Percentiles rank a stretch among this genome's conserved stretches.
Evolutionary conservation across 2,113 vertebrate genomes (phyloP).

Genomic region (Cyprinodon brontotheroides): DNA sequence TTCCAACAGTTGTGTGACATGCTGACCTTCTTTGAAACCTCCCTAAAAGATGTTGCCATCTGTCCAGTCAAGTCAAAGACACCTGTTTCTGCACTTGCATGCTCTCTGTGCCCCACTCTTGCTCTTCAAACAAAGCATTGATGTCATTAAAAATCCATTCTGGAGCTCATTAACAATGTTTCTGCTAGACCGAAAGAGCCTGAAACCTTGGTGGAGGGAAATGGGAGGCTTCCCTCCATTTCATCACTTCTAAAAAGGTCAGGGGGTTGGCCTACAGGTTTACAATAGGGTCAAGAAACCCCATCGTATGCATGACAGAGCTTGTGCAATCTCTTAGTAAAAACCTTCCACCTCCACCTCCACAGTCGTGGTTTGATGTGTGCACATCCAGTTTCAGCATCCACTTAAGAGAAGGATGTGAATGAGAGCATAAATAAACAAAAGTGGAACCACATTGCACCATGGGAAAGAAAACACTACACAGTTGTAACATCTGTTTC

Average conservation of each 20-base stretch:
- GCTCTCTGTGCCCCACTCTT: slow-evolving; percentile 22
- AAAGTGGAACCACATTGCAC: slow-evolving; percentile 66
- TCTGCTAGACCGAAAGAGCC: slow-evolving; percentile 26
- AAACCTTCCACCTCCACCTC: slow-evolving; percentile 25
- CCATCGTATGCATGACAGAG: slow-evolving; percentile 48
- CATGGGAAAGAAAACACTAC: slow-evolving; percentile 37
- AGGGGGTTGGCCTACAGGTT: slow-evolving; percentile 61
- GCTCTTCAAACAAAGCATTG: slow-evolving; percentile 33
- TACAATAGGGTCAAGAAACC: slow-evolving; percentile 72
- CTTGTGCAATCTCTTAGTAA: slow-evolving; percentile 56
- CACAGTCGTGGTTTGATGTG: slow-evolving; percentile 7
- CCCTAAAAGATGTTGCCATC: slow-evolving; percentile 7
- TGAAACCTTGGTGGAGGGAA: slow-evolving; percentile 47
- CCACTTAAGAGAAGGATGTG: slow-evolving; percentile 47
- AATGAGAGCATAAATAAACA: slow-evolving; percentile 67
- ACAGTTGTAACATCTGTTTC: slow-evolving; percentile 64
- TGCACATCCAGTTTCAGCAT: slow-evolving; percentile 55
- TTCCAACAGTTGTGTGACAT: not conserved
- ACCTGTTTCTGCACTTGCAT: slow-evolving; percentile 50
- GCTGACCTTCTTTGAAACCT: slow-evolving; percentile 2
- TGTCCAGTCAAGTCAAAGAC: slow-evolving; percentile 26
- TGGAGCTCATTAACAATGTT: slow-evolving; percentile 53
- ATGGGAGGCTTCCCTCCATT: slow-evolving; percentile 67
- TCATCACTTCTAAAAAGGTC: slow-evolving; percentile 69
- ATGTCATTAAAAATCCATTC: slow-evolving; percentile 60